A percentile compares a stretch with the other conserved stretches of the same genome.
phyloP scores from a whole-genome alignment of 1,140 invertebrate species.

The Atta cephalotes region DNA sequence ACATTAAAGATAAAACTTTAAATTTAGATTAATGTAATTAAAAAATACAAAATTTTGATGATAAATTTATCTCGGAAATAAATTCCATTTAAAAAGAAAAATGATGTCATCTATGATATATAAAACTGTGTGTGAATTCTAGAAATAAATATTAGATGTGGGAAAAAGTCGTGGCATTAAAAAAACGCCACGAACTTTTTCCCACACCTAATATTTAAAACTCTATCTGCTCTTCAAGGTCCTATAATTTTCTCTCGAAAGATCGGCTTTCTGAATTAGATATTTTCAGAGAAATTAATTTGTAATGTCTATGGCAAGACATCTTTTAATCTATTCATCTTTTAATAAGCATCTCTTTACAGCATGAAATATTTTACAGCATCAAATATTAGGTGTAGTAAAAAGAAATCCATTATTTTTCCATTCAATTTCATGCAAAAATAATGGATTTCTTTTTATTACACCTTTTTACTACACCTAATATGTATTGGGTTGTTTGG shows the following conservation, averaged over 20 bases:
- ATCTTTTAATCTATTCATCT: not conserved
- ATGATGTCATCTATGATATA: not conserved
- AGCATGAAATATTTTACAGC: not conserved
- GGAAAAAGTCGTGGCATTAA: too few species aligned
- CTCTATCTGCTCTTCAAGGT: not conserved
- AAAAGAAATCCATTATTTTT: too few species aligned
- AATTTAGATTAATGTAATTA: not conserved
- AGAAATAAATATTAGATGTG: not conserved
- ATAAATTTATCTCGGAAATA: not conserved
- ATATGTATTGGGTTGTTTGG: too few species aligned
- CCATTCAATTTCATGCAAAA: too few species aligned
- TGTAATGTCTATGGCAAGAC: not conserved
- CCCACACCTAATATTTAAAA: not conserved
- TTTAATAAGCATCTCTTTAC: not conserved
- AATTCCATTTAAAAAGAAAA: not conserved
- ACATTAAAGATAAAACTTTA: not conserved
- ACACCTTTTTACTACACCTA: too few species aligned
- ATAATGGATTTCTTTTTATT: too few species aligned
- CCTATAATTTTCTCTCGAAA: not conserved
- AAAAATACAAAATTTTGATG: not conserved
- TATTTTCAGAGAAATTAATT: slow-evolving; percentile 5
- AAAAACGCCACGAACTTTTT: too few species aligned
- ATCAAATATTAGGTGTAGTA: too few species aligned
- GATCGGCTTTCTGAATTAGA: not conserved
- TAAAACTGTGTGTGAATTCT: not conserved